phyloP scores from a whole-genome alignment of 2,113 vertebrate genomes.

The Copsychus sechellarum region DNA sequence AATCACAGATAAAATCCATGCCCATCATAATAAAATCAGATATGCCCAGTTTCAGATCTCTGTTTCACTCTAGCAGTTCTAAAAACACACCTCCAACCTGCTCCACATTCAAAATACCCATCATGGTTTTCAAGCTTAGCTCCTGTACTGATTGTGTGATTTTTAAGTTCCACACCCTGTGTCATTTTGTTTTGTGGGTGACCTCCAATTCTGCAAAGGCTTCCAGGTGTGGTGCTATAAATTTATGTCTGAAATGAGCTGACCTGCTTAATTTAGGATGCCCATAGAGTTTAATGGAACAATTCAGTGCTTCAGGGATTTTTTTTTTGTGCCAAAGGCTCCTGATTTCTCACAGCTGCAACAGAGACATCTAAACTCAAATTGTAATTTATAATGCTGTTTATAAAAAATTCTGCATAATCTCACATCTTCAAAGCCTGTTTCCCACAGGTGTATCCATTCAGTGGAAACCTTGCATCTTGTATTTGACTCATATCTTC shows the following conservation, averaged over 20 bases:
- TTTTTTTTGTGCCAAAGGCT: not conserved
- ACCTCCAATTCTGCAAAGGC: not conserved
- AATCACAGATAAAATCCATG: not conserved
- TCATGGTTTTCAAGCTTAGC: not conserved
- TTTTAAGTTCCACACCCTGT: not conserved
- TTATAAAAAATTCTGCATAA: not conserved
- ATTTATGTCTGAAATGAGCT: conserved; percentile 3
- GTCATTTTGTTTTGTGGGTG: not conserved
- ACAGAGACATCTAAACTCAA: not conserved
- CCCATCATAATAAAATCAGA: not conserved
- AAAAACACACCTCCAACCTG: not conserved
- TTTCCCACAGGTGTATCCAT: not conserved
- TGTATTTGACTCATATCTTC: not conserved
- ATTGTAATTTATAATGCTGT: not conserved
- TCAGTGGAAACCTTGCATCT: not conserved
- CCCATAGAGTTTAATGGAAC: not conserved
- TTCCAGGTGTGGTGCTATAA: not conserved
- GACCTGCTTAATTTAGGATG: conserved; percentile 18
- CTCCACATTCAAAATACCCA: not conserved
- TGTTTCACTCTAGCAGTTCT: not conserved
- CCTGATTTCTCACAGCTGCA: not conserved
- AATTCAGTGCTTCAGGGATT: not conserved
- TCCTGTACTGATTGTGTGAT: not conserved
- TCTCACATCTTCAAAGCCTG: not conserved
- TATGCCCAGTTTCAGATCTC: not conserved